These are phyloP conservation scores for Phyllotis vaccarum DNA, from an alignment of 2,797 vertebrate genomes.

Conservation along the genomic window DNA sequence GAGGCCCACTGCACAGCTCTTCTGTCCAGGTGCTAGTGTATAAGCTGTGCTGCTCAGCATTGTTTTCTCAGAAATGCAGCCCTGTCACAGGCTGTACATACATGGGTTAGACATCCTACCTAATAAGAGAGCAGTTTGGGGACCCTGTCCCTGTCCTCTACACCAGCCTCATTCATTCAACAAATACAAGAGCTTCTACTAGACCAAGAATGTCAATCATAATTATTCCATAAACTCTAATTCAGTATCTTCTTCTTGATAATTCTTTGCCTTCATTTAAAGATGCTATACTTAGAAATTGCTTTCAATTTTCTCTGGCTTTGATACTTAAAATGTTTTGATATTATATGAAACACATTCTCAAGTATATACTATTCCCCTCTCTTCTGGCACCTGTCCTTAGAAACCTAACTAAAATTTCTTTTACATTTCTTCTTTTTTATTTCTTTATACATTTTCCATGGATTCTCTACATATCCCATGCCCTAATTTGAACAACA, in stretches of 20 bases:
- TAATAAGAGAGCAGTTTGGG: not conserved
- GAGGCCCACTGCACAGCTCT: not conserved
- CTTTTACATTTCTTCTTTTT: not conserved
- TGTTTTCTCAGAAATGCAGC: not conserved
- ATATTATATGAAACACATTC: not conserved
- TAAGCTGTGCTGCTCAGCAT: not conserved
- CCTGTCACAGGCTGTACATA: not conserved
- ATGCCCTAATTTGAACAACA: not conserved
- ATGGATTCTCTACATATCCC: not conserved
- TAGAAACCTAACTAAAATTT: conserved; percentile 26
- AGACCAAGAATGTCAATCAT: not conserved
- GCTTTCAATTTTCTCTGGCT: not conserved
- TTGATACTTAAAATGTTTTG: conserved; percentile 9
- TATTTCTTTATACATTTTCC: not conserved
- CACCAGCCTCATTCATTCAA: not conserved
- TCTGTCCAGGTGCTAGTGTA: not conserved
- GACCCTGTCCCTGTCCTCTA: not conserved
- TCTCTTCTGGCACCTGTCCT: not conserved
- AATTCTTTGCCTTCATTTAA: not conserved
- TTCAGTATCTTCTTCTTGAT: not conserved
- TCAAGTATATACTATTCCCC: not conserved
- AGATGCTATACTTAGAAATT: not conserved
- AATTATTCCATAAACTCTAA: not conserved
- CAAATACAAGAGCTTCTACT: not conserved
- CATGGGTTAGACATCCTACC: not conserved